A percentile compares a stretch with the other conserved stretches of the same genome.
These are phyloP conservation scores for Nomia melanderi DNA, from an alignment of 1,140 invertebrate genomes.

Conservation along the genomic window DNA sequence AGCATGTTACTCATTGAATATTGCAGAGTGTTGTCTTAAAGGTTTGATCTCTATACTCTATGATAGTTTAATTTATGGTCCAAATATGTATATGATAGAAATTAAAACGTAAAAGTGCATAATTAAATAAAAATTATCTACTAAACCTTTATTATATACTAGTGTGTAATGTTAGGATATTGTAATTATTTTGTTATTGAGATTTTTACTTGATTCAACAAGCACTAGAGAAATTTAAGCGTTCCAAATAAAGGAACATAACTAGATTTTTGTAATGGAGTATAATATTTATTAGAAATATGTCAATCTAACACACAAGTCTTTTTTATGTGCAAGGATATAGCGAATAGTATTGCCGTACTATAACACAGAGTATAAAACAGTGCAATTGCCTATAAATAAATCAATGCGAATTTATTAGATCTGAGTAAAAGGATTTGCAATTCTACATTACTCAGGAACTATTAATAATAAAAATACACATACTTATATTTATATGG, in stretches of 20 bases:
- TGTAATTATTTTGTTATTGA: conserved; percentile 40
- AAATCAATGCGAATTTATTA: conserved; percentile 6
- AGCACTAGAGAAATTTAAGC: conserved; percentile 8
- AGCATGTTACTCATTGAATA: conserved; percentile 9
- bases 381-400: not conserved
- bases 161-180: conserved; percentile 22
- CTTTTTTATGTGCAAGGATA: conserved; percentile 7
- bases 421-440: conserved; percentile 11
- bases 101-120: conserved; percentile 4
- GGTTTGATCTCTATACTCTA: conserved; percentile 36
- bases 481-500: conserved; percentile 40
- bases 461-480: conserved; percentile 3
- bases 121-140: conserved; percentile 19
- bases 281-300: conserved; percentile 12
- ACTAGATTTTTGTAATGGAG: conserved; percentile 15
- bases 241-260: not conserved
- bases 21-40: conserved; percentile 10
- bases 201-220: conserved; percentile 17
- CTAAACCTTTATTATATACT: conserved; percentile 8
- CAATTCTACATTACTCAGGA: conserved; percentile 33
- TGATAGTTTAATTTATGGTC: conserved; percentile 26
- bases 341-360: not conserved
- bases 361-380: not conserved
- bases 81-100: conserved; percentile 11
- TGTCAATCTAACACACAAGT: not conserved